Evolutionary conservation across 2,888 invertebrate genomes (phyloP).

Genomic region (Ormyrus labotus): DNA sequence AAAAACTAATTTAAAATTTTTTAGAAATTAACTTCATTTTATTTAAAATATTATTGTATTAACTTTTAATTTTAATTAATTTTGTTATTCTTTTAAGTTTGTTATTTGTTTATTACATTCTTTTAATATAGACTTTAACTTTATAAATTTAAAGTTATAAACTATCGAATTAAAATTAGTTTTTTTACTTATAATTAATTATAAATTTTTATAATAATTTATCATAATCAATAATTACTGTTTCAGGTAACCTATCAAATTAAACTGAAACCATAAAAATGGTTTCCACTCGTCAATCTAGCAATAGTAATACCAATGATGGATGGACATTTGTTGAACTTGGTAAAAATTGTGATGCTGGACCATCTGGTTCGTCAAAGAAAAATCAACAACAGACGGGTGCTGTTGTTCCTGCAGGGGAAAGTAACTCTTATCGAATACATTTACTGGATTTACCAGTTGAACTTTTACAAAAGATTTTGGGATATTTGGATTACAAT

Average conservation of each 20-base stretch:
- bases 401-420: slow-evolving; percentile 19
- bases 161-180: not conserved
- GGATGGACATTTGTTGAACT: slow-evolving; percentile 68
- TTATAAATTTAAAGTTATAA: too few species aligned
- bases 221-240: slow-evolving; percentile 2
- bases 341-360: slow-evolving; percentile 64
- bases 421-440: slow-evolving; percentile 34
- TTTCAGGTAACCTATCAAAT: slow-evolving; percentile 21
- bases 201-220: not conserved
- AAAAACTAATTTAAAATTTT: not conserved
- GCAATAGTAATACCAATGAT: slow-evolving; percentile 75
- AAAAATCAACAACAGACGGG: slow-evolving; percentile 55
- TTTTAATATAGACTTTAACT: too few species aligned
- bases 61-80: too few species aligned
- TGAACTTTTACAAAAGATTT: slow-evolving; percentile 88
- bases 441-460: slow-evolving; percentile 85
- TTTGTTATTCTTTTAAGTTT: too few species aligned
- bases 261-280: slow-evolving; percentile 68
- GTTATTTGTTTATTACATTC: too few species aligned
- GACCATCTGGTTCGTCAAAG: slow-evolving; percentile 61
- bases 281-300: slow-evolving; percentile 79
- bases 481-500: slow-evolving; percentile 85
- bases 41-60: not conserved
- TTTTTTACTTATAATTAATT: not conserved
- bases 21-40: not conserved